Conservation (phyloP, 2,888 invertebrate genomes). For the Silvanus unidentatus region DNA sequence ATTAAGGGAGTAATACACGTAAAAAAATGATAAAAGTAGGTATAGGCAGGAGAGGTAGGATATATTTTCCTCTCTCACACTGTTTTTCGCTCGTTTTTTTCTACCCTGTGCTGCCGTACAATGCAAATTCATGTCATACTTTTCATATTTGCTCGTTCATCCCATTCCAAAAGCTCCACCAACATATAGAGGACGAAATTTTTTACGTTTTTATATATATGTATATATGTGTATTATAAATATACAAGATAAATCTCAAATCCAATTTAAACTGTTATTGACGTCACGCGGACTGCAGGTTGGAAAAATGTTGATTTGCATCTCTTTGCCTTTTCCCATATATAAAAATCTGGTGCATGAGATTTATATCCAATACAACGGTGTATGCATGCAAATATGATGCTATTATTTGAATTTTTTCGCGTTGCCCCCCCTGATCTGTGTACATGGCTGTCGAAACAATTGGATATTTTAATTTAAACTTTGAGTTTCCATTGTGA, state of each 20-base stretch:
- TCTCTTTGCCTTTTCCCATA: constrained; percentile 29
- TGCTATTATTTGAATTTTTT: constrained; percentile 3
- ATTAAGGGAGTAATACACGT: no score
- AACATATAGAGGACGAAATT: no score
- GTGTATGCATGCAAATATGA: constrained; percentile 22
- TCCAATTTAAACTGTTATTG: constrained; percentile 41
- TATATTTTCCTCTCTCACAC: no score
- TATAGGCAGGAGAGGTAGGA: no score
- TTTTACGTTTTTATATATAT: constrained; percentile 10
- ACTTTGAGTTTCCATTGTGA: no score
- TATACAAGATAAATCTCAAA: constrained; percentile 36
- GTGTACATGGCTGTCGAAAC: no score
- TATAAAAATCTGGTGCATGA: constrained; percentile 32
- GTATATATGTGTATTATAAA: constrained; percentile 7
- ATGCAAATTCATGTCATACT: constrained; percentile 15
- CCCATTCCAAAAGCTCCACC: constrained; percentile 23
- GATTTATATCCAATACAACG: constrained; percentile 32
- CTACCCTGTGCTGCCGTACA: neutral
- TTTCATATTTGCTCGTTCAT: constrained; percentile 25
- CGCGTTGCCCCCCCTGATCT: no score
- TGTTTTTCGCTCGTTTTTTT: neutral
- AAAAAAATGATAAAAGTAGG: no score
- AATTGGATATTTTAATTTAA: no score
- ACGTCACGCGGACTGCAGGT: constrained; percentile 36
- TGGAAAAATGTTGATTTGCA: constrained; percentile 38